Evolutionary conservation across 1,140 invertebrate species (phyloP), one percentile per base, ranked within the genome.

Genomic region (Sycophaga agraensis): DNA sequence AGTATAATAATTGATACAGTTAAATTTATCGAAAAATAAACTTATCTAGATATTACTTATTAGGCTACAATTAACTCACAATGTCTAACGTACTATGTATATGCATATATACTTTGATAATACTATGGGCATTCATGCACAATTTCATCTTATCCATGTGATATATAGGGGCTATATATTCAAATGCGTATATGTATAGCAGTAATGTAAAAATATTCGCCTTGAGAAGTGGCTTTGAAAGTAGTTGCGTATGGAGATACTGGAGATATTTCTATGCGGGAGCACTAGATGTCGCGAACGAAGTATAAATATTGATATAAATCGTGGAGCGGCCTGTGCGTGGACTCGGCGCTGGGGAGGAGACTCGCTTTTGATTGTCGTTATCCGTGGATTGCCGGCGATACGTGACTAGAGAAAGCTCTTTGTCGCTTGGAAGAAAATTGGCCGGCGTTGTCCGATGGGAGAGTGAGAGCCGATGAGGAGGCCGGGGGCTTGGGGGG

Each of bases 1-100:
- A 65, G 48, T 68, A 64, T 42, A 64, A 63, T 64, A 68, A 68
- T 69, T 35, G 21, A 51, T 42, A 58, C 39, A 46, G 26, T 6
- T 34, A 50, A 24, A 34, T 49, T 37, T 16, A 31, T 17, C 4
- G 22, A 50, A 5, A 50, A 2, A 35, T 16, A 34, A 37, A 37
- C 22, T 26, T 26, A 31, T 31, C 4, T 31, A 31, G 4, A 31
- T 31, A 31, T 31, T 31, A 31, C 11, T 11, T 31, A 31, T 31
- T n/a, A n/a, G 11, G 11, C 4, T 31, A 31, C 4, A 31, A 4
- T 31, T 31, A 31, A 31, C 5, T 31, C 5, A 6, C 49, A 49
- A 14, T 28, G 11, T 35, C 49, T 58, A 40, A 9, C 24, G 4
- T 19, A 8, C 43, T 39, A 39, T 24, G 17, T 50, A 31, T 51